A percentile compares a stretch with the other conserved stretches of the same genome.
These are phyloP conservation scores for Pithys albifrons DNA, from an alignment of 2,113 vertebrate species.

Conservation along the genomic window DNA sequence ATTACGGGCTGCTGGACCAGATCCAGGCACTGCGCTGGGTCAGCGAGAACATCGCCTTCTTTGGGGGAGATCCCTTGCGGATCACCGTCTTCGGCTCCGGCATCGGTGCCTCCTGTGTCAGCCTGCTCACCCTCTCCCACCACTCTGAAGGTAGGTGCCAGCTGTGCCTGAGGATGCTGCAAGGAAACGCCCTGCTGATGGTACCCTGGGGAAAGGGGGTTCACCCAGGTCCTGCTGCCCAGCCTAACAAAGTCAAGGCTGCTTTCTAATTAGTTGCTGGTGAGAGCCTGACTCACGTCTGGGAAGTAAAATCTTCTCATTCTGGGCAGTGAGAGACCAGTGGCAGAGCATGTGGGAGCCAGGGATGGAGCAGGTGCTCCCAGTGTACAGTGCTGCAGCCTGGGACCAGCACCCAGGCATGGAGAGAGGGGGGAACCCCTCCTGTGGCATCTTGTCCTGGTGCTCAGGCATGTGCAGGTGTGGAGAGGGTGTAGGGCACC, in stretches of 20 bases:
- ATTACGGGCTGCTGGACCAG: slow-evolving; percentile 97
- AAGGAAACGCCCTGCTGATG: not conserved
- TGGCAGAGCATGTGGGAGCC: not conserved
- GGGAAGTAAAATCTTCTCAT: not conserved
- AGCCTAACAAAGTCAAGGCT: not conserved
- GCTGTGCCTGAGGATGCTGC: not conserved
- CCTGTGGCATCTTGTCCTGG: not conserved
- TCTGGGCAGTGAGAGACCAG: not conserved
- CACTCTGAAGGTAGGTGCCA: slow-evolving; percentile 93
- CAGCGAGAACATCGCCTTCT: slow-evolving; percentile 98
- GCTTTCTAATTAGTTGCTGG: not conserved
- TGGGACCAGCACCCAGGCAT: not conserved
- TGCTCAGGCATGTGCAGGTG: rapidly evolving
- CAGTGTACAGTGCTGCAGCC: not conserved
- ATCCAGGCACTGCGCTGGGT: slow-evolving; percentile 98
- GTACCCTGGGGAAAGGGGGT: not conserved
- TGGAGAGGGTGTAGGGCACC: not conserved
- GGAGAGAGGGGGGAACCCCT: not conserved
- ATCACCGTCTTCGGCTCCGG: slow-evolving; percentile 98
- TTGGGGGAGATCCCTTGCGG: slow-evolving; percentile 94
- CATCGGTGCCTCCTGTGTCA: slow-evolving; percentile 97
- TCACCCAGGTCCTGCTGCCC: rapidly evolving
- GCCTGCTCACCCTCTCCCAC: slow-evolving; percentile 95
- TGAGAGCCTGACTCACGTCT: not conserved
- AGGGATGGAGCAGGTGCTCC: not conserved